These are phyloP conservation scores for Zaprionus obscuricornis DNA, from an alignment of 2,888 invertebrate species.

Conservation along the genomic window DNA sequence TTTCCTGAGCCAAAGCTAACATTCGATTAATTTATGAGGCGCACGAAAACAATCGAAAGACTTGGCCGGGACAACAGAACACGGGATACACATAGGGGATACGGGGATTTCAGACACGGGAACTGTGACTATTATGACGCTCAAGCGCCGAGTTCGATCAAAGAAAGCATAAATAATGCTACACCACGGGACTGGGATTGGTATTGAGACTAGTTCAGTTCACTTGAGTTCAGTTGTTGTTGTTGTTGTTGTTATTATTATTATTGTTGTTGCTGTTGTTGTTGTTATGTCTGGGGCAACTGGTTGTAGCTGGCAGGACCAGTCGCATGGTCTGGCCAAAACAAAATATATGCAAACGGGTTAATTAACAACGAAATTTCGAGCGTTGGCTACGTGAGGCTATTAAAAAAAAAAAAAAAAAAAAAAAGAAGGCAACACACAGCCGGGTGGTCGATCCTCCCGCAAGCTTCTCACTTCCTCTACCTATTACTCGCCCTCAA, in stretches of 20 bases:
- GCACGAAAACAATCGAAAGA: constrained; percentile 66
- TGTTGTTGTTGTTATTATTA: too few species aligned
- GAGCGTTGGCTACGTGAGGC: constrained; percentile 56
- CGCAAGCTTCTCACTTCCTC: constrained; percentile 8
- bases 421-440: too few species aligned
- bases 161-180: constrained; percentile 76
- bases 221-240: too few species aligned
- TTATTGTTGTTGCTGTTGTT: too few species aligned
- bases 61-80: constrained; percentile 3
- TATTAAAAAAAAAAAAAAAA: constrained; percentile 41
- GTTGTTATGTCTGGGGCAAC: constrained; percentile 30
- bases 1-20: constrained; percentile 55
- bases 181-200: constrained; percentile 38
- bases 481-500: not conserved
- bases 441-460: constrained; percentile 60
- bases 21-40: constrained; percentile 67
- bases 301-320: constrained; percentile 50
- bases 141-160: constrained; percentile 71
- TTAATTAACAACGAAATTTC: constrained; percentile 75
- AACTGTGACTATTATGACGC: constrained; percentile 71
- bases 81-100: not conserved
- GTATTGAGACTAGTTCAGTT: constrained; percentile 9
- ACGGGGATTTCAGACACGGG: constrained; percentile 3
- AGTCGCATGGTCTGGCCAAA: constrained; percentile 32
- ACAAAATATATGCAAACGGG: constrained; percentile 78